Evolutionary conservation across 2,888 invertebrate species (phyloP).

Genomic region (Yponomeuta cagnagella): DNA sequence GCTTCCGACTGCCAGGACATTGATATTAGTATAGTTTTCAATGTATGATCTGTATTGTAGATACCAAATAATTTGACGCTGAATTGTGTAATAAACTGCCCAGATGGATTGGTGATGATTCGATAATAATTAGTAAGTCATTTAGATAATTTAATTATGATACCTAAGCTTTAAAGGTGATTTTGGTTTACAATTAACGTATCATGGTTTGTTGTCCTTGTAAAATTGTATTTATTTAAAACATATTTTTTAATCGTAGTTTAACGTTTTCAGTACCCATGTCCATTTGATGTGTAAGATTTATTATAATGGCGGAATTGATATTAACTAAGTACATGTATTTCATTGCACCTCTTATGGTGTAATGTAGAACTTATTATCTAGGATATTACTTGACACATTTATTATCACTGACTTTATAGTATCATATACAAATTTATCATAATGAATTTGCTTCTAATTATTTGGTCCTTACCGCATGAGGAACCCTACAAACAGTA

Average conservation of each 20-base stretch:
- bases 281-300: conserved; percentile 45
- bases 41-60: neutral
- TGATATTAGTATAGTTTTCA: no score
- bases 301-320: conserved; percentile 32
- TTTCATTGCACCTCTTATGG: conserved; percentile 26
- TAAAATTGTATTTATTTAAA: no score
- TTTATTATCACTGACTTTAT: no score
- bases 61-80: neutral
- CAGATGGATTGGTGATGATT: neutral
- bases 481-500: no score
- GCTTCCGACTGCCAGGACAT: no score
- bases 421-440: no score
- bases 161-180: neutral
- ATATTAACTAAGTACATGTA: conserved; percentile 29
- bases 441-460: no score
- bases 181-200: neutral
- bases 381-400: no score
- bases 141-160: neutral
- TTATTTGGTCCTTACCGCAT: no score
- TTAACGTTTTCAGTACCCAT: conserved; percentile 24
- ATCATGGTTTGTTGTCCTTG: neutral
- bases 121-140: conserved; percentile 9
- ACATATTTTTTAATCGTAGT: no score
- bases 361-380: neutral
- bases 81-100: neutral